phyloP scores from a whole-genome alignment of 2,797 vertebrate species.

The Hozukius guyotensis region DNA sequence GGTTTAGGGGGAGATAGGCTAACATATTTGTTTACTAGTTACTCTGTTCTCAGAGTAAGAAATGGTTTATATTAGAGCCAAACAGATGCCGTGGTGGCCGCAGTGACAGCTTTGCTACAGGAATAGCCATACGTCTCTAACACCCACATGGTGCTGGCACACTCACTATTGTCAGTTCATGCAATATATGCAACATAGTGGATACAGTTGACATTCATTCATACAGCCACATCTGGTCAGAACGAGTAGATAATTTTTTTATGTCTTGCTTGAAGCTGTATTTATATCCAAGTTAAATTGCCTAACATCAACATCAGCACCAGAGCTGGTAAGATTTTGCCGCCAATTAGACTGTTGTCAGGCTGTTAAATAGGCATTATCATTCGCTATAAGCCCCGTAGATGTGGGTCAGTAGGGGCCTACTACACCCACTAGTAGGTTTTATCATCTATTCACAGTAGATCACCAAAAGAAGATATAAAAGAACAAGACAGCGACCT shows the following conservation, averaged over 20 bases:
- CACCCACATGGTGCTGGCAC: background rate
- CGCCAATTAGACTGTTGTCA: too few relatives aligned
- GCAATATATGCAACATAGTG: background rate
- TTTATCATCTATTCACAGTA: too few relatives aligned
- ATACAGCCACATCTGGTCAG: background rate
- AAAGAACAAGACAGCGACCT: too few relatives aligned
- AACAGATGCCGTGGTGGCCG: conserved; percentile 11
- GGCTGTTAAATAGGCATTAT: too few relatives aligned
- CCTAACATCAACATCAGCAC: background rate
- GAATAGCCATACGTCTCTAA: conserved; percentile 7
- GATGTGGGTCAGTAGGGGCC: too few relatives aligned
- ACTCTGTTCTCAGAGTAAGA: conserved; percentile 20
- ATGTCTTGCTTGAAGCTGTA: background rate
- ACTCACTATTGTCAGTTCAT: background rate
- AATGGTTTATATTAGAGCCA: conserved; percentile 25
- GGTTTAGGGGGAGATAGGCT: background rate
- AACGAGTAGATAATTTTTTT: background rate
- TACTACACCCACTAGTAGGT: too few relatives aligned
- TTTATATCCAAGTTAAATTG: background rate
- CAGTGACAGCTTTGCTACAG: conserved; percentile 29
- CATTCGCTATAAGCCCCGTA: too few relatives aligned
- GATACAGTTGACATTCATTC: background rate
- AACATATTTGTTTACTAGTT: conserved; percentile 24
- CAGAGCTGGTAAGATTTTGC: background rate
- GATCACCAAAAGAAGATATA: too few relatives aligned